phyloP scores from a whole-genome alignment of 1,140 invertebrate species.

The Diachasmimorpha longicaudata region DNA sequence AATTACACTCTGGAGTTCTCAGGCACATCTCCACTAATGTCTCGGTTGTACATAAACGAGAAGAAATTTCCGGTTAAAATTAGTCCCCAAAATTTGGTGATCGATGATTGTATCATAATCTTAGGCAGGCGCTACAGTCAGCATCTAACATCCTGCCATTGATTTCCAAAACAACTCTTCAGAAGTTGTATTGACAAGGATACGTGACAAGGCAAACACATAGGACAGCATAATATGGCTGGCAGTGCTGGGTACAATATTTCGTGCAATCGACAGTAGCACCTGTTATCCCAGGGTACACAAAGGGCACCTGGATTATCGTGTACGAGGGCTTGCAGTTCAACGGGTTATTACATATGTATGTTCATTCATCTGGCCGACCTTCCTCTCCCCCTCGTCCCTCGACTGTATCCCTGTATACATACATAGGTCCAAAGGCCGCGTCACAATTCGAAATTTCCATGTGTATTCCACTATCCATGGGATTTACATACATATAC shows the following conservation, averaged over 20 bases:
- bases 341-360: slow-evolving; percentile 24
- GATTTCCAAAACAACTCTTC: not conserved
- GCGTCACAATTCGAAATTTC: slow-evolving; percentile 12
- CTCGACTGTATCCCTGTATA: not conserved
- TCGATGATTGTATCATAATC: too few relatives aligned
- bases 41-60: not conserved
- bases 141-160: not conserved
- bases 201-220: slow-evolving; percentile 17
- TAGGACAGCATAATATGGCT: slow-evolving; percentile 11
- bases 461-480: not conserved
- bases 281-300: slow-evolving; percentile 25
- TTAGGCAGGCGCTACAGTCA: not conserved
- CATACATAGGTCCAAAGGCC: not conserved
- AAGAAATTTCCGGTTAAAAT: too few relatives aligned
- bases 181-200: not conserved
- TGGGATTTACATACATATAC: slow-evolving; percentile 11
- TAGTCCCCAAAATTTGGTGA: too few relatives aligned
- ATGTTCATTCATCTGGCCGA: slow-evolving; percentile 23
- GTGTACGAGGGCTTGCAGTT: slow-evolving; percentile 1
- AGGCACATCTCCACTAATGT: not conserved
- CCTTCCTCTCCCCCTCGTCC: too few relatives aligned
- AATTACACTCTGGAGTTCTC: not conserved
- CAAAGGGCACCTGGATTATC: slow-evolving; percentile 22
- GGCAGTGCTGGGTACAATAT: slow-evolving; percentile 6
- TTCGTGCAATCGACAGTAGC: slow-evolving; percentile 26